Conservation (phyloP, 2,113 vertebrate species). For the Amblyornis subalaris region DNA sequence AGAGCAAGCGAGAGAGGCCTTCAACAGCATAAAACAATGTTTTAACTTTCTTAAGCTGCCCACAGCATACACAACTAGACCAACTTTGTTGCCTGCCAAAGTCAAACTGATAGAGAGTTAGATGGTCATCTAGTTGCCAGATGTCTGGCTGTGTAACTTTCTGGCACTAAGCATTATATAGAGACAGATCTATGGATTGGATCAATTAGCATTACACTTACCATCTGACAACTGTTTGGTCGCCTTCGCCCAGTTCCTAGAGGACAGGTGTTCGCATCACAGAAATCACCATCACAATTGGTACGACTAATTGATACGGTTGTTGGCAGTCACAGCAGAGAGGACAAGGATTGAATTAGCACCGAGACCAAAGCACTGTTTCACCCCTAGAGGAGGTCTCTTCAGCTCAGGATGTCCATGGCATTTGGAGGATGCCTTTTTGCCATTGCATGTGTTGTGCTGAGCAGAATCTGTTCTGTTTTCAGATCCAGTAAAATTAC, state of each 20-base stretch:
- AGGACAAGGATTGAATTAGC: constrained; percentile 60
- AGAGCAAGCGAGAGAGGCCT: not conserved
- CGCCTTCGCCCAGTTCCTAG: constrained; percentile 70
- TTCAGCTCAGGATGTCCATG: constrained; percentile 25
- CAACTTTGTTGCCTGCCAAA: constrained; percentile 63
- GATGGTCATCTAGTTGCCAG: constrained; percentile 71
- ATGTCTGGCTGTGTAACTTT: constrained; percentile 77
- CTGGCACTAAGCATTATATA: constrained; percentile 68
- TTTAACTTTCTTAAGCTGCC: constrained; percentile 44
- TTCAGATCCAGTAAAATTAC: not conserved
- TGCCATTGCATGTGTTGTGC: not conserved
- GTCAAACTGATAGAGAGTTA: constrained; percentile 66
- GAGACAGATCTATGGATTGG: constrained; percentile 75
- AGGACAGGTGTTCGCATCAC: constrained; percentile 77
- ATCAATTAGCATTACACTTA: constrained; percentile 79
- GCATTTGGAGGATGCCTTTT: not conserved
- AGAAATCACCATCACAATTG: constrained; percentile 66
- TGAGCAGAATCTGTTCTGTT: not conserved
- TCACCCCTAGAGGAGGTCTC: constrained; percentile 38
- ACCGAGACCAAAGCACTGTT: constrained; percentile 39
- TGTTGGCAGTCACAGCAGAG: constrained; percentile 66
- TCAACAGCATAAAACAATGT: not conserved
- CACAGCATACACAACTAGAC: constrained; percentile 51
- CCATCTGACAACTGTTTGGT: constrained; percentile 81
- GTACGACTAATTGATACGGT: constrained; percentile 70